These are phyloP conservation scores for Sander lucioperca DNA, from an alignment of 2,113 vertebrate genomes.

Conservation along the genomic window DNA sequence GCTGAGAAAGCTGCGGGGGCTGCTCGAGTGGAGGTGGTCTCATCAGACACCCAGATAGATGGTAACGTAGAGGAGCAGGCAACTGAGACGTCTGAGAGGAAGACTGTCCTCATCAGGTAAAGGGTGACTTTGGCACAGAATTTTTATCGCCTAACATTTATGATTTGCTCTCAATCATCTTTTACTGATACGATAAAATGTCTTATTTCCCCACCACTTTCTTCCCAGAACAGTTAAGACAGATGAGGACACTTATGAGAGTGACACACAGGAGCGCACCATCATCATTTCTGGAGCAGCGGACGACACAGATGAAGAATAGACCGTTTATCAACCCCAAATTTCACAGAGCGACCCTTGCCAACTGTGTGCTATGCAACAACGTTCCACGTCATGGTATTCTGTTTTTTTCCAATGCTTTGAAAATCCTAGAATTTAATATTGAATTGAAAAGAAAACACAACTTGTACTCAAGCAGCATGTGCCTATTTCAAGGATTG, in stretches of 20 bases:
- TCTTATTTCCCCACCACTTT: constrained; percentile 6
- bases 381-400: background rate
- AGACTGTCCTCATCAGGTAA: constrained; percentile 84
- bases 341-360: background rate
- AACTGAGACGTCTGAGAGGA: constrained; percentile 79
- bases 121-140: background rate
- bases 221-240: constrained; percentile 80
- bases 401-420: background rate
- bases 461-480: background rate
- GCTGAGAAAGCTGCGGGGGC: constrained; percentile 1
- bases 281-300: constrained; percentile 83
- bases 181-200: background rate
- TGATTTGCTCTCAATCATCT: background rate
- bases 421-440: background rate
- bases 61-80: constrained; percentile 63
- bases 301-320: constrained; percentile 82
- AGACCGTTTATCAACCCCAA: background rate
- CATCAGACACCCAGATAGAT: constrained; percentile 48
- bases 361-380: background rate
- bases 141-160: background rate
- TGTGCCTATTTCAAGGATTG: background rate
- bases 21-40: background rate
- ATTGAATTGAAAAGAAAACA: background rate
- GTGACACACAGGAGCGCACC: constrained; percentile 78
- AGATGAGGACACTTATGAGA: constrained; percentile 74